Percentiles rank a stretch among this genome's conserved stretches.
phyloP scores from a whole-genome alignment of 64 coral and sea anemone genomes.

The Stichodactyla mertensii region DNA sequence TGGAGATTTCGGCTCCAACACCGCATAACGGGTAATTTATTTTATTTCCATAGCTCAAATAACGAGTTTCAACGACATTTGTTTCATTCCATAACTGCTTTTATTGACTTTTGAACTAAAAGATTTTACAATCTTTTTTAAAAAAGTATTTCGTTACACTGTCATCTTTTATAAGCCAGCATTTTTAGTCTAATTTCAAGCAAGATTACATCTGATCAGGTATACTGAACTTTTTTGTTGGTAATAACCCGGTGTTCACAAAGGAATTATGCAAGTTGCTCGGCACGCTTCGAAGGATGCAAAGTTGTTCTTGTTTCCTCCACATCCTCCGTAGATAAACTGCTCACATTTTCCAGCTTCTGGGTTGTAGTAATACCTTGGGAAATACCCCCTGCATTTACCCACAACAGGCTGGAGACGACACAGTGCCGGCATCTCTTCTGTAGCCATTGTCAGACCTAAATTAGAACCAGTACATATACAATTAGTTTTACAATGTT shows the following conservation, averaged over 20 bases:
- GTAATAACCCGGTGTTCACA: background rate
- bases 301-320: conserved; percentile 48
- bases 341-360: conserved; percentile 13
- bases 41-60: too few relatives aligned
- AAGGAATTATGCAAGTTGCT: background rate
- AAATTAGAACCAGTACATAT: background rate
- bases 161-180: too few relatives aligned
- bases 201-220: background rate
- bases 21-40: too few relatives aligned
- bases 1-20: too few relatives aligned
- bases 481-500: background rate
- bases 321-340: conserved; percentile 40
- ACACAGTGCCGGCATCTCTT: background rate
- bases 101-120: too few relatives aligned
- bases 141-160: too few relatives aligned
- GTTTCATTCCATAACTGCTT: too few relatives aligned
- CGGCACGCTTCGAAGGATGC: conserved; percentile 10
- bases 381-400: conserved; percentile 1
- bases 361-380: conserved; percentile 21
- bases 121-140: too few relatives aligned
- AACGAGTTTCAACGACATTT: too few relatives aligned
- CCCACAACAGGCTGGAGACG: background rate
- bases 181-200: too few relatives aligned
- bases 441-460: background rate
- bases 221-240: background rate